Evolutionary conservation across 2,888 invertebrate genomes (phyloP), one percentile per base, ranked within the genome.

Genomic region (Agrilus cyanescens): DNA sequence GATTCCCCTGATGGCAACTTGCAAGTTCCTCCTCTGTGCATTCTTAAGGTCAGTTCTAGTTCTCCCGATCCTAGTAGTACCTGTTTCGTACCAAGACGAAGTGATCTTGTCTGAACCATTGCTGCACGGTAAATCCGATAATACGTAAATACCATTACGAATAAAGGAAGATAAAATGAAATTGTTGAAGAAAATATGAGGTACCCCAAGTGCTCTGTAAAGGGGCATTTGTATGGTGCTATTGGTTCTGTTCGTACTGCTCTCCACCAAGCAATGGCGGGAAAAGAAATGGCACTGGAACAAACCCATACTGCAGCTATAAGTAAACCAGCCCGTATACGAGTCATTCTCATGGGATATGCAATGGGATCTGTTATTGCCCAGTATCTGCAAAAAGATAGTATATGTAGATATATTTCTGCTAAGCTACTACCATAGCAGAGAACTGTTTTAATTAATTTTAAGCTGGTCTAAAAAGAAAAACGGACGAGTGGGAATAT

Each of bases 71-170:
- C 82, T 66, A 85, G 76, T 67, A 87, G 76, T 54, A 88, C 85
- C 68, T 87, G 87, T 59, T 95, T 95, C 44, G 89, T 87, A 46
- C 96, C 96, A 46, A 88, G 76, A 60, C 90, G 85, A 30, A 96
- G 72, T 41, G 91, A 91, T 49, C 85, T 76, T 41, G 91, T 93
- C 68, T 95, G 95, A 55, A 85, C 83, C 2, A 87, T 85, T 4
- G 96, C 96, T 3, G 95, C 95, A 35, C 87, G 75, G 69, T 96
- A 96, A 55, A 96, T 96, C 53, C 88, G 81, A 66, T 89, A 94
- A 66, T 98, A 98, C 4, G 96, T 96, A 67, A 96, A 95, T 51
- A 97, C 87, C 93, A 98, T 98, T 43, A 98, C 89, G 63, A 91
- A 81, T 20, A 97, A 72, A 20, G 98, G 98, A 54, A 94, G 75